Conservation (phyloP, 37 sponge, comb jelly and placozoan genomes). For the Chondrilla cf. caribensis region DNA sequence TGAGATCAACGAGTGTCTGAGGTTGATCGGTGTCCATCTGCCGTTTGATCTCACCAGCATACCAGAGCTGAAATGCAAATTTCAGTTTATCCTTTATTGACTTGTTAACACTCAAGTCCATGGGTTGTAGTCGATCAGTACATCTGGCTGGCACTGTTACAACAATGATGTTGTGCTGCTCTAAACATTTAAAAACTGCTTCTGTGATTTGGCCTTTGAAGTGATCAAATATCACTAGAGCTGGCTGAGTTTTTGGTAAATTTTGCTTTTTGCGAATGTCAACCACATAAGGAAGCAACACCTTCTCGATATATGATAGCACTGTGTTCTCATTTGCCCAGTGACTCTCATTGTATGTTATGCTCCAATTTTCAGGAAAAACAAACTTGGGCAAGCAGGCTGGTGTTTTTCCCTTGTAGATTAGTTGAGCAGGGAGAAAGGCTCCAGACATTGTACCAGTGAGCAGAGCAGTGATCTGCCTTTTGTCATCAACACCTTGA, state of each 20-base stretch:
- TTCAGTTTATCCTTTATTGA: conserved; percentile 2
- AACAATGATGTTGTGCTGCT: conserved; percentile 10
- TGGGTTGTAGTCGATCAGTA: conserved; percentile 21
- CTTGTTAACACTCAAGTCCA: conserved; percentile 18
- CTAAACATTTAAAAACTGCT: background rate
- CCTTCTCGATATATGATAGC: conserved; percentile 31
- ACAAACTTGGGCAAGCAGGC: conserved; percentile 32
- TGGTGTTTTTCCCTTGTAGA: conserved; percentile 46
- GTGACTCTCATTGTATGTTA: conserved; percentile 45
- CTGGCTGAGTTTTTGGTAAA: conserved; percentile 9
- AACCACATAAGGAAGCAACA: conserved; percentile 36
- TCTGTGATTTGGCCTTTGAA: conserved; percentile 31
- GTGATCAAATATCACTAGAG: conserved; percentile 26
- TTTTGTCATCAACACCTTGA: conserved; percentile 52
- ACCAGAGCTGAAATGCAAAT: conserved; percentile 18
- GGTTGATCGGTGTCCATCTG: background rate
- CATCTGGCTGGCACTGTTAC: conserved; percentile 15
- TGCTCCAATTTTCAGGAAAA: conserved; percentile 54
- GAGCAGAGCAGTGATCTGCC: conserved; percentile 62
- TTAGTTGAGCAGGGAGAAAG: conserved; percentile 53
- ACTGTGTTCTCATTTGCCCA: conserved; percentile 62
- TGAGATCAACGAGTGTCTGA: background rate
- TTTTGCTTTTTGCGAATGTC: background rate
- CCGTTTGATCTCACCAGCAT: conserved; percentile 2
- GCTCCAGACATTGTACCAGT: conserved; percentile 37